Base-by-base conservation (phyloP, 2,888 invertebrate genomes). In the Amphipoea lucens region DNA sequence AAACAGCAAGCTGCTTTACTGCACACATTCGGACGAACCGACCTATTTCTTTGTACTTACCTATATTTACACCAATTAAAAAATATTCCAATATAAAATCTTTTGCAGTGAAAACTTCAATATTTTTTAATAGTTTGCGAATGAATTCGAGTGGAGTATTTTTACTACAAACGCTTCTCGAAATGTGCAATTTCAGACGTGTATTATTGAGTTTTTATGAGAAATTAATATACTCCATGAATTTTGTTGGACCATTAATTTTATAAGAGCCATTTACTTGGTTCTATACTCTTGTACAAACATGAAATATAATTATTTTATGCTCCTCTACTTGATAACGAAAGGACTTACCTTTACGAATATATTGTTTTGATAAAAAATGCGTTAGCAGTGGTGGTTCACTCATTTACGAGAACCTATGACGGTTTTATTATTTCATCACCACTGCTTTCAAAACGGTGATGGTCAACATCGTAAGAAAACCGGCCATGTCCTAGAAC, bases 171-270 rank as follows among this genome's bases (percentile, higher is more conserved):
- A 62, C 62, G 7, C 29, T 65, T 48, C 48, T 48, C 42, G 36
- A 74, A 75, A 72, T 40, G 14, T 74, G 29, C n/a, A 75, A 75
- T 72, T 75, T 69, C 65, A 65, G 60, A 54, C 5, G 45, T 36
- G 20, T 69, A 54, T 72, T 42, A 71, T 67, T 60, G 60, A 75
- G n/a, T 42, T 73, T 75, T 79, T 76, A 79, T 66, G 72, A 54
- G 12, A 45, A 75, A 69, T 72, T 65, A 60, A 72, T 60, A 72
- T 60, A 62, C 14, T 23, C 6, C 51, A 54, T 79, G 42, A 79
- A 79, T 72, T 29, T 54, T 54, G 45, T 60, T 45, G n/a, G 36
- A 82, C 45, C 69, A 72, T 66, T 36, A 20, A 23, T 42, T 62
- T 36, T 54, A 3, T 36, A 81, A 4, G 60, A 45, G 23, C n/a